Evolutionary conservation across 2,113 vertebrate species (phyloP).

Genomic region (Callithrix jacchus): DNA sequence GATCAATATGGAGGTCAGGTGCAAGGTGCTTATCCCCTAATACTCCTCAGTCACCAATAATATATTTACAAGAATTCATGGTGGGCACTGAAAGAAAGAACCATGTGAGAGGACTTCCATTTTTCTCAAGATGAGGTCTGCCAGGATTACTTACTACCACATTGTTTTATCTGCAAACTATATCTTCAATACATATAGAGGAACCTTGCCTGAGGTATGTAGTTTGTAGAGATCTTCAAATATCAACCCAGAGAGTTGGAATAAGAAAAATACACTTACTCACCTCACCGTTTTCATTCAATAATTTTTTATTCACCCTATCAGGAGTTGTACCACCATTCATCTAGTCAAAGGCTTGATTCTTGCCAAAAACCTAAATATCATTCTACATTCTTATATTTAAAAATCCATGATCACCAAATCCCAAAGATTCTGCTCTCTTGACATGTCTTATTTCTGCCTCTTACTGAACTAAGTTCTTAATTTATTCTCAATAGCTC

Average conservation of each 20-base stretch:
- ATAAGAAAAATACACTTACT: background rate
- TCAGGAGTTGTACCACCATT: background rate
- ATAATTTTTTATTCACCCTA: background rate
- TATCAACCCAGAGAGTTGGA: background rate
- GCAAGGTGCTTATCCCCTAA: background rate
- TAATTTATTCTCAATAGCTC: background rate
- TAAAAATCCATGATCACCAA: background rate
- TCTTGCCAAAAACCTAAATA: background rate
- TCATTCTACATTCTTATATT: background rate
- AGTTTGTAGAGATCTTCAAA: background rate
- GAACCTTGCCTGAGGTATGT: background rate
- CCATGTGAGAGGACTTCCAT: background rate
- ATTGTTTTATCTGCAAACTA: background rate
- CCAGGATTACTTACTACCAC: background rate
- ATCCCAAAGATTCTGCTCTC: background rate
- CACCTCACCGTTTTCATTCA: background rate
- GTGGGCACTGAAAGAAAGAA: background rate
- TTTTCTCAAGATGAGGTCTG: background rate
- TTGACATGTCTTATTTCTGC: background rate
- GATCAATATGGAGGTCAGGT: background rate
- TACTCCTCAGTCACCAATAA: background rate
- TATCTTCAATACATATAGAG: background rate
- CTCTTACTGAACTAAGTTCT: background rate
- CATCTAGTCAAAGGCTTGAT: background rate
- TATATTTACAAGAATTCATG: background rate